These are phyloP conservation scores for Arremon aurantiirostris DNA, from an alignment of 2,797 vertebrate species.

Conservation along the genomic window DNA sequence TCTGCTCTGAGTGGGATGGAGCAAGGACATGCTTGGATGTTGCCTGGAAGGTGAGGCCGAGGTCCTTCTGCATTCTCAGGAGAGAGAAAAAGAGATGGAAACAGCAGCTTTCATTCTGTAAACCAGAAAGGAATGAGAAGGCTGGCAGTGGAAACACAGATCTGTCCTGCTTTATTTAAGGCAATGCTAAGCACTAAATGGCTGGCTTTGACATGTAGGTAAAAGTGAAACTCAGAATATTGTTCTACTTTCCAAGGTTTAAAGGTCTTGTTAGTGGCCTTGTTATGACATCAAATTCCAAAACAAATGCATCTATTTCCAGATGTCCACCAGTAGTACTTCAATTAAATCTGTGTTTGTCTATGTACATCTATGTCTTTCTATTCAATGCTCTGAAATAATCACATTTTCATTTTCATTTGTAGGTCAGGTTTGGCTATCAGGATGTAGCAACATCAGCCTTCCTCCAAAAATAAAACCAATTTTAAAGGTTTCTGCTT, in stretches of 20 bases:
- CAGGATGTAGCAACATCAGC: not conserved
- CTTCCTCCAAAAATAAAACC: not conserved
- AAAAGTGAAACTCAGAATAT: not conserved
- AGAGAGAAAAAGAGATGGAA: not conserved
- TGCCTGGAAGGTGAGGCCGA: not conserved
- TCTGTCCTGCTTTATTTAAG: not conserved
- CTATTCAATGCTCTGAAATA: not conserved
- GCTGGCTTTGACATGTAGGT: rapidly evolving
- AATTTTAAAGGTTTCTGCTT: not conserved
- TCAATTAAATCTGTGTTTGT: not conserved
- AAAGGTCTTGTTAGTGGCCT: not conserved
- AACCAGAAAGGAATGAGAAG: not conserved
- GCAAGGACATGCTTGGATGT: not conserved
- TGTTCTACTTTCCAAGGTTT: not conserved
- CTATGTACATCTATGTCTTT: not conserved
- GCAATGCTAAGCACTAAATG: not conserved
- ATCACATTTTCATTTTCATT: not conserved
- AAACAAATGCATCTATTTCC: not conserved
- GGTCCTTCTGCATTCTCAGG: rapidly evolving
- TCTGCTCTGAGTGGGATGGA: rapidly evolving
- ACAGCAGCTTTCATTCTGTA: not conserved
- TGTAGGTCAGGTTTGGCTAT: not conserved
- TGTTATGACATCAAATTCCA: not conserved
- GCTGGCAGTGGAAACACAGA: not conserved
- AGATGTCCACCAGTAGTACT: not conserved